Percentiles rank a stretch among this genome's conserved stretches.
phyloP scores from a whole-genome alignment of 2,888 invertebrate genomes.

The Ophioninae sp. region DNA sequence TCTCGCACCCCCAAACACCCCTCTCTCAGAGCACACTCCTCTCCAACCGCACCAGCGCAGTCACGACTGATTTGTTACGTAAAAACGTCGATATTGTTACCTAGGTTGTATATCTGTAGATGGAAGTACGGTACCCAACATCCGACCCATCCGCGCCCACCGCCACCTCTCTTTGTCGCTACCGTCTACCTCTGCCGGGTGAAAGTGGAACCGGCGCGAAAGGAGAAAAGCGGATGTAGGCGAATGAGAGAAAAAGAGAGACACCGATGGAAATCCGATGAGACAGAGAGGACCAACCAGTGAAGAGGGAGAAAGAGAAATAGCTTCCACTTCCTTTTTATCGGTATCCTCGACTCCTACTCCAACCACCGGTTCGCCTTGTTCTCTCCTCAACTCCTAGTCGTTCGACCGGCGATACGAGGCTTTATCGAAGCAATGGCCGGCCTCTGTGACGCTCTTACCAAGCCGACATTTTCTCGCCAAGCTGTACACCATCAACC shows the following conservation, averaged over 20 bases:
- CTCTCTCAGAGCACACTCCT: conserved; percentile 36
- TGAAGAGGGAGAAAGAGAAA: conserved; percentile 33
- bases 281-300: conserved; percentile 12
- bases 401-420: conserved; percentile 77
- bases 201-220: conserved; percentile 54
- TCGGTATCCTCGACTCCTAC: conserved; percentile 74
- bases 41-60: conserved; percentile 70
- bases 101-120: conserved; percentile 69
- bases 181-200: conserved; percentile 44
- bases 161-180: conserved; percentile 66
- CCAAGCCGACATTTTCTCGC: conserved; percentile 73
- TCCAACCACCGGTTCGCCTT: conserved; percentile 30
- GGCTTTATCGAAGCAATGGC: conserved; percentile 81
- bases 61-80: conserved; percentile 81
- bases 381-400: conserved; percentile 68
- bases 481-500: conserved; percentile 57
- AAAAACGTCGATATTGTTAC: conserved; percentile 80
- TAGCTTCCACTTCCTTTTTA: conserved; percentile 71
- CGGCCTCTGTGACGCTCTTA: conserved; percentile 70
- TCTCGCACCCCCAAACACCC: conserved; percentile 78
- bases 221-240: conserved; percentile 52
- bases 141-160: conserved; percentile 68
- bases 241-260: conserved; percentile 69
- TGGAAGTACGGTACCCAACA: conserved; percentile 64
- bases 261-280: conserved; percentile 32